These are phyloP conservation scores for Machaerirhynchus nigripectus DNA, from an alignment of 2,113 vertebrate genomes.

Conservation along the genomic window DNA sequence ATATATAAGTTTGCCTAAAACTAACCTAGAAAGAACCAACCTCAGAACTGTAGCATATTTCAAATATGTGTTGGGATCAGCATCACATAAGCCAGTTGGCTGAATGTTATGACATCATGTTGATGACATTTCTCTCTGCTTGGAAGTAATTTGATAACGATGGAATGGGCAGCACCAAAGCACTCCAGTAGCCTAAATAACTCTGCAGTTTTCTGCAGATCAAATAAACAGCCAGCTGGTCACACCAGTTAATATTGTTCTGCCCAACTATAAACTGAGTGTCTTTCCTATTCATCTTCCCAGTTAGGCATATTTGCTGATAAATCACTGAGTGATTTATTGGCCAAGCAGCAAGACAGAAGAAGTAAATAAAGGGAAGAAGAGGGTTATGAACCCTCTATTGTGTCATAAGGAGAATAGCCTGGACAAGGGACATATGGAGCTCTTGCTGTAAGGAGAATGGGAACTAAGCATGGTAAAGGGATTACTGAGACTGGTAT, in stretches of 20 bases:
- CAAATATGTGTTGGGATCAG: not conserved
- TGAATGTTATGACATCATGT: not conserved
- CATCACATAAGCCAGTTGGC: not conserved
- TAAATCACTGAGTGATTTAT: conserved; percentile 4
- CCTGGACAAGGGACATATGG: not conserved
- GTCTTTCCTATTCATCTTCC: not conserved
- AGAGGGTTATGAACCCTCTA: not conserved
- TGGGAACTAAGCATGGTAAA: not conserved
- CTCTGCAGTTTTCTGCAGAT: conserved; percentile 8
- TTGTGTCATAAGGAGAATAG: not conserved
- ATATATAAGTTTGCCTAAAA: not conserved
- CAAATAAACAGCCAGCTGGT: conserved; percentile 25
- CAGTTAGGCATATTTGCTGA: not conserved
- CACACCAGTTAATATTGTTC: not conserved
- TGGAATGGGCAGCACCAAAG: not conserved
- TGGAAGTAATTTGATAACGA: not conserved
- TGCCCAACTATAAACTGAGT: not conserved
- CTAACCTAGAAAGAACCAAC: not conserved
- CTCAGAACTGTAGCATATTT: not conserved
- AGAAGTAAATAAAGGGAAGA: not conserved
- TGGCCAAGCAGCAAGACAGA: not conserved
- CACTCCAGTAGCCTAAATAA: not conserved
- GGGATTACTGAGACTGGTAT: not conserved
- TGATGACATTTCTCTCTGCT: conserved; percentile 31
- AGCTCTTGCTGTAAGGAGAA: not conserved